Evolutionary conservation across 1,140 invertebrate species (phyloP).

Genomic region (Diuraphis noxia): DNA sequence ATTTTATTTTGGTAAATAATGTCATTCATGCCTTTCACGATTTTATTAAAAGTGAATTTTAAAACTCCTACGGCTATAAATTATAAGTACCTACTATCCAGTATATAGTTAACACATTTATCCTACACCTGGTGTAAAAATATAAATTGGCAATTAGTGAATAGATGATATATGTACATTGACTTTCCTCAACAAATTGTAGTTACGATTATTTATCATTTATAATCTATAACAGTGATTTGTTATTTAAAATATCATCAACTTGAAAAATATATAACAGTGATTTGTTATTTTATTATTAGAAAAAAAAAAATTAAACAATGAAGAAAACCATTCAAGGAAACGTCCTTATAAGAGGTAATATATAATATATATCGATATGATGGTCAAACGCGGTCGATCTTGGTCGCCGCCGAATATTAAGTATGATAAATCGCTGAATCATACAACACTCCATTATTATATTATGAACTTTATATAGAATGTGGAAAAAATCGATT

Average conservation of each 20-base stretch:
- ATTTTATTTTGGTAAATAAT: no score
- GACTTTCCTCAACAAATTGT: not conserved
- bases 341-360: constrained; percentile 25
- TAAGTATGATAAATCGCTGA: not conserved
- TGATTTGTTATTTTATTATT: not conserved
- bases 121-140: not conserved
- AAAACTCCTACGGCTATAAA: no score
- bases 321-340: not conserved
- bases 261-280: not conserved
- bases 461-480: not conserved
- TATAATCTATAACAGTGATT: not conserved
- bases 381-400: not conserved
- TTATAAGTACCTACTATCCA: no score
- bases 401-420: constrained; percentile 5
- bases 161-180: not conserved
- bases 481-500: not conserved
- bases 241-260: no score
- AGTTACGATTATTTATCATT: not conserved
- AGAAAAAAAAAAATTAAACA: not conserved
- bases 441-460: not conserved
- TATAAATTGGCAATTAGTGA: not conserved
- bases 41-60: not conserved
- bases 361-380: not conserved
- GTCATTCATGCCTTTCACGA: fast-evolving
- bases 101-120: no score